Percentiles rank a stretch among this genome's conserved stretches.
These are phyloP conservation scores for Wiebesia pumilae DNA, from an alignment of 1,140 invertebrate species.

Conservation along the genomic window DNA sequence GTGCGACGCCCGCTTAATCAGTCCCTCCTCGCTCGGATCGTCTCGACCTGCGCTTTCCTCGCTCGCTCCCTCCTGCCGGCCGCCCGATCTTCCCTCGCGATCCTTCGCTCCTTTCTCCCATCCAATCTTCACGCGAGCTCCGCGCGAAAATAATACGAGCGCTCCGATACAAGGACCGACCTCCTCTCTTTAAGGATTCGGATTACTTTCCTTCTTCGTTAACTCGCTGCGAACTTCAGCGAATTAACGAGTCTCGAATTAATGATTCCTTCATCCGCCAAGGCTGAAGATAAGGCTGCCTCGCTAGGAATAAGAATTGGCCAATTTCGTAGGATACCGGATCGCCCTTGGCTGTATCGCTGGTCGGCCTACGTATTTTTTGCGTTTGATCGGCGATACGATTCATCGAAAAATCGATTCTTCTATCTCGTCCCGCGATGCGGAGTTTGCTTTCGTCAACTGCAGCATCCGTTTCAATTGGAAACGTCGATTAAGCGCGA, in stretches of 20 bases:
- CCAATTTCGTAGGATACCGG: background rate
- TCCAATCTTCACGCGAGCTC: too few species aligned
- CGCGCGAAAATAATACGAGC: background rate
- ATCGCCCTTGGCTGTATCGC: background rate
- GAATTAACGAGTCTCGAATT: background rate
- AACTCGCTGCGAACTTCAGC: background rate
- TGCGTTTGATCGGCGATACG: background rate
- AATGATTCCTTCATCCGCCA: background rate
- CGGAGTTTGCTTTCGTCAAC: background rate
- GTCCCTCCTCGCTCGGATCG: conserved; percentile 11
- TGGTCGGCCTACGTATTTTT: background rate
- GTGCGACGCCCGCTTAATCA: conserved; percentile 39
- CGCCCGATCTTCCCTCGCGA: background rate
- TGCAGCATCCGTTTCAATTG: too few species aligned
- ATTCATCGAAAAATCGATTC: background rate
- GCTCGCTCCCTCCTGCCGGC: background rate
- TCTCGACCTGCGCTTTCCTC: background rate
- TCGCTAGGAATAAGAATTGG: background rate
- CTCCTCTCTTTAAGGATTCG: background rate
- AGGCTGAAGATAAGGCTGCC: background rate
- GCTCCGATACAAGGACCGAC: background rate
- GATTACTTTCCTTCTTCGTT: background rate
- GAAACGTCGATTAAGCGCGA: too few species aligned
- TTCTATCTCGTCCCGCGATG: too few species aligned
- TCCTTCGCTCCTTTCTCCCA: too few species aligned